Conservation (phyloP, 2,113 vertebrate species). For the Saccopteryx leptura region DNA sequence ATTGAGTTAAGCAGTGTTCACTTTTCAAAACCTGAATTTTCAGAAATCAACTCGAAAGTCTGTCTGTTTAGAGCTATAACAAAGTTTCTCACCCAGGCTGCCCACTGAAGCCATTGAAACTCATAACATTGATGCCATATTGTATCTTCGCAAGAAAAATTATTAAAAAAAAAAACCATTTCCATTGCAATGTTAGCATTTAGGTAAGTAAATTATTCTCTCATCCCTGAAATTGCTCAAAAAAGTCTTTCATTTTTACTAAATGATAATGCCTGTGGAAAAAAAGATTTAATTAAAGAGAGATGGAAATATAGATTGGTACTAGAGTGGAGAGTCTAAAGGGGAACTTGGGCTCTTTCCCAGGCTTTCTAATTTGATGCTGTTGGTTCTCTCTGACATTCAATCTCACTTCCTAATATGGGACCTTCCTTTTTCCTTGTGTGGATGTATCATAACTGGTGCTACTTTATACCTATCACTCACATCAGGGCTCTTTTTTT, state of each 20-base stretch:
- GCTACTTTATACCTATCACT: neutral
- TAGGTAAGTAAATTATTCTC: conserved; percentile 52
- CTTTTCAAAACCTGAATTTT: conserved; percentile 23
- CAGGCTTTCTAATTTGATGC: neutral
- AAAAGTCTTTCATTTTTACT: conserved; percentile 64
- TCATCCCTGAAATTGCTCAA: conserved; percentile 42
- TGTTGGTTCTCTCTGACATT: neutral
- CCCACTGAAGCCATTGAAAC: neutral
- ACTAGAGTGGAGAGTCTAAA: neutral
- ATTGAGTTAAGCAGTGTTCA: neutral
- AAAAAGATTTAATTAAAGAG: conserved; percentile 58
- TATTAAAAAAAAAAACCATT: neutral
- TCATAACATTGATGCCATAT: neutral
- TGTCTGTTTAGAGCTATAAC: conserved; percentile 42
- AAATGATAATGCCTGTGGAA: conserved; percentile 27
- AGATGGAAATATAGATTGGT: neutral
- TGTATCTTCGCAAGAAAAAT: conserved; percentile 44
- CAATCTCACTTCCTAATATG: neutral
- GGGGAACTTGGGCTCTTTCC: neutral
- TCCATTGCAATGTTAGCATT: neutral
- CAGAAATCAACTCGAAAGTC: conserved; percentile 16
- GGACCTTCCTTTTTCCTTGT: neutral
- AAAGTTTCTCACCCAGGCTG: neutral
- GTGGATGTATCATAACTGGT: neutral
- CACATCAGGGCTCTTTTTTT: neutral